Evolutionary conservation across 2,888 invertebrate species (phyloP), one percentile per base, ranked within the genome.

Genomic region (Aphelenchoides bicaudatus): DNA sequence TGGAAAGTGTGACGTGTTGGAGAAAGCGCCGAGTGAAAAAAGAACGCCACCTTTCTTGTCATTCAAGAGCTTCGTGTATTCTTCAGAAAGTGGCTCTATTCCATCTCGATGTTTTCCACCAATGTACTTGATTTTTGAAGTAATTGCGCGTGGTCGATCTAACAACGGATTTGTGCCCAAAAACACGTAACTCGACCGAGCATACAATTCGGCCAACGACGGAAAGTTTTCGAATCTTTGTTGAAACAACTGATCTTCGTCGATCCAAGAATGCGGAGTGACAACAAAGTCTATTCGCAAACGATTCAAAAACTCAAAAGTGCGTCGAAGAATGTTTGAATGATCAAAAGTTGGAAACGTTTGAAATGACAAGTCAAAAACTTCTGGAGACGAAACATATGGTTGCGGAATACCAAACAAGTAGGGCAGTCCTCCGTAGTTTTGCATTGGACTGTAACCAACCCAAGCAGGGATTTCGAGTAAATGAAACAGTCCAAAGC

Each of bases 151-250:
- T 19, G 68, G 65, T 10, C 59, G 27, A 37, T 73, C 73, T 19
- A 72, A 59, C 0, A 73, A 25, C 49, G 73, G 72, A 50, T 74
- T 59, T 21, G 69, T 65, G 46, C 73, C 73, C 28, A 72, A 28
- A 23, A 72, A 72, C 10, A 61, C 27, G 27, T 54, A 54, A 1
- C 16, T 39, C 16, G 46, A 28, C 1, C 21, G 16, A 23, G 39
- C 21, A 28, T 28, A 52, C 27, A 51, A 21, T 51, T 51, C 47
- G 37, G 52, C 2, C 21, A 43, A 10, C 23, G 16, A 25, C 23
- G 43, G 43, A n/a, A 43, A 43, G 23, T 21, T 21, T 8, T 19
- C 21, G 23, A 21, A 6, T n/a, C n/a, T n/a, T n/a, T n/a, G n/a
- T n/a, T n/a, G n/a, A n/a, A n/a, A n/a, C n/a, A n/a, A n/a, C n/a